Evolutionary conservation across 2,113 vertebrate genomes (phyloP), one percentile per base, ranked within the genome.

Genomic region (Hyaena hyaena): DNA sequence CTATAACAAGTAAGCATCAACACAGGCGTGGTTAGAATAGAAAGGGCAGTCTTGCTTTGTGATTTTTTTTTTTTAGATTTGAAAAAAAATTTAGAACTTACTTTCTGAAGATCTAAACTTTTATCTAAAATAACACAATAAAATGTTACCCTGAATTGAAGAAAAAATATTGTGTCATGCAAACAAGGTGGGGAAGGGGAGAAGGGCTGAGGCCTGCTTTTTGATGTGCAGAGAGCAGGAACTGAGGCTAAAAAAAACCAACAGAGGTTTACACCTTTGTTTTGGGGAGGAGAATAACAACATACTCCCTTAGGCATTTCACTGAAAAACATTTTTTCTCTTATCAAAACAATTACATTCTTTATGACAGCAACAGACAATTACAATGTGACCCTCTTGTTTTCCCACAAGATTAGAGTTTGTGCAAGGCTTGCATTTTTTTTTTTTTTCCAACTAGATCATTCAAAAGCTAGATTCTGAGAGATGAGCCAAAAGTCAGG

Each of bases 1-100:
- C 99, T 99, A 84, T 90, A 95, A 92, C 53, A 97, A 95, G 97
- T 31, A 97, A 95, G 21, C 87, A 97, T 10, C 71, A 90, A 58
- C 10, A 82, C 10, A n/a, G 35, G 19, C 4, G 68, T 5, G 35
- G 58, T 87, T 55, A 96, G 66, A 79, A 82, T 21, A 95, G 19
- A 81, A 74, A 68, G n/a, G 50, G n/a, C 84, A 69, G 21, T 10
- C 39, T 89, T 65, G 90, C 88, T 94, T 96, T 95, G 68, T 82
- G 90, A 80, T 74, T 86, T 39, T 39, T 86, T 39, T 39, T 35
- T 39, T 88, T 82, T 31, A 66, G 48, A 86, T 69, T 84, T 89
- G 74, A 87, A 53, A 39, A 58, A 6, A 90, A 58, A 28, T 89
- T 96, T 77, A 35, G 11, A 77, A 65, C 24, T 68, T 85, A 71